Evolutionary conservation across 1,140 invertebrate species (phyloP).

Genomic region (Zaprionus tsacasi): DNA sequence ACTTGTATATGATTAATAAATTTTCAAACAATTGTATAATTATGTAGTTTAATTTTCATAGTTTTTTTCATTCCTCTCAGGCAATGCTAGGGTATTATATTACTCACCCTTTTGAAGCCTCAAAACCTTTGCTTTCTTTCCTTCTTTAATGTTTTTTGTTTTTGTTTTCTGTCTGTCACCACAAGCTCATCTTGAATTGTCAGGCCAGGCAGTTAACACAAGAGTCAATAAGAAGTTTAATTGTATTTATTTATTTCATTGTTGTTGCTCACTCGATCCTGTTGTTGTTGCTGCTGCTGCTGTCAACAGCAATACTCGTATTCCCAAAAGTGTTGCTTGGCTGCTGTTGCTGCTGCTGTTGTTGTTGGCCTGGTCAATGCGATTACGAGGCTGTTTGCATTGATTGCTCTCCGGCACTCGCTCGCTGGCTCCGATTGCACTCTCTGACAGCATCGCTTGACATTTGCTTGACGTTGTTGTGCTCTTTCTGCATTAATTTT

Average conservation of each 20-base stretch:
- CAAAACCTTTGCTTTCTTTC: not conserved
- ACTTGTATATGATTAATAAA: no score
- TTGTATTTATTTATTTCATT: slow-evolving; percentile 71
- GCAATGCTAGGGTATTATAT: not conserved
- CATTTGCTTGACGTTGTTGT: slow-evolving; percentile 37
- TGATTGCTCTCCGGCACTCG: slow-evolving; percentile 59
- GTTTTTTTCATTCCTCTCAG: no score
- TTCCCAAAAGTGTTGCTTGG: slow-evolving; percentile 45
- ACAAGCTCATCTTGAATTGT: slow-evolving; percentile 52
- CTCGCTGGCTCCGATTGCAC: slow-evolving; percentile 38
- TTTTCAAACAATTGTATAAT: no score
- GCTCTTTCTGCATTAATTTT: slow-evolving; percentile 40
- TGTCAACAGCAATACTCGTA: slow-evolving; percentile 59
- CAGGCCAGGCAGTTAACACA: slow-evolving; percentile 33
- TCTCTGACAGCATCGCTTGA: slow-evolving; percentile 58
- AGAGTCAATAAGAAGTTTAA: slow-evolving; percentile 57
- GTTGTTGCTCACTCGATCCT: slow-evolving; percentile 39
- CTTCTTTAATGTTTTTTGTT: not conserved
- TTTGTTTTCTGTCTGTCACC: slow-evolving; percentile 24
- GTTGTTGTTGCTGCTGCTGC: slow-evolving; percentile 37
- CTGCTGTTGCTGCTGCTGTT: not conserved
- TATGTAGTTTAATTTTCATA: no score
- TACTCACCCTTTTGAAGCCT: not conserved
- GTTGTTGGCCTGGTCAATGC: slow-evolving; percentile 63
- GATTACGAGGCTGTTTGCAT: slow-evolving; percentile 74